phyloP scores from a whole-genome alignment of 2,113 vertebrate genomes.

The Sorex fumeus region DNA sequence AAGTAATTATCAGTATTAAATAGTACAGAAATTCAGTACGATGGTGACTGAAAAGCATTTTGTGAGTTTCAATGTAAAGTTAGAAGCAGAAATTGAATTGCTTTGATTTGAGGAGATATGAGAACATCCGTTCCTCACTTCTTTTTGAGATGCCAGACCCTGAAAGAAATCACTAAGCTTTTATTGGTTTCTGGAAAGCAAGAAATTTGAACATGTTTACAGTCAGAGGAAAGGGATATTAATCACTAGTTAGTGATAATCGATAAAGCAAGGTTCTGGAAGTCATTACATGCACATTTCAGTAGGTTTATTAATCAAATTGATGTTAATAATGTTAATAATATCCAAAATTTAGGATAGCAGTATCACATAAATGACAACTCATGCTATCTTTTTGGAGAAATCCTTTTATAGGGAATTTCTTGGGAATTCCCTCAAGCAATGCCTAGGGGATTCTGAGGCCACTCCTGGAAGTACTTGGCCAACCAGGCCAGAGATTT shows the following conservation, averaged over 20 bases:
- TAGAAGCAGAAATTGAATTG: conserved; percentile 25
- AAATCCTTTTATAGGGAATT: too few species aligned
- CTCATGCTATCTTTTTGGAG: conserved; percentile 46
- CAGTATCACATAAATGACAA: conserved; percentile 34
- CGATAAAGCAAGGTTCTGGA: neutral
- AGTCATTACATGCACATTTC: neutral
- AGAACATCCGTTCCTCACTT: neutral
- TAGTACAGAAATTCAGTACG: conserved; percentile 20
- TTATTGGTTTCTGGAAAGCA: conserved; percentile 34
- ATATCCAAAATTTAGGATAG: conserved; percentile 46
- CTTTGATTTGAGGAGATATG: neutral
- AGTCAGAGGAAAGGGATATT: conserved; percentile 21
- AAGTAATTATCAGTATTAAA: neutral
- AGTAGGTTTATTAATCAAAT: conserved; percentile 19
- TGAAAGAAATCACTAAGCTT: neutral
- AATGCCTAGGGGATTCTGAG: too few species aligned
- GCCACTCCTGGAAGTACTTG: too few species aligned
- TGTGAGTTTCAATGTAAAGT: neutral
- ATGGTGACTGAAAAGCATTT: conserved; percentile 8
- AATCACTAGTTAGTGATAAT: conserved; percentile 26
- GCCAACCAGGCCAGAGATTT: too few species aligned
- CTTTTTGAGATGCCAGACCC: neutral
- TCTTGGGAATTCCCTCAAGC: too few species aligned
- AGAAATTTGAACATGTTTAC: conserved; percentile 46
- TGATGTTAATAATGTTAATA: conserved; percentile 24